These are phyloP conservation scores for chimpanzee (Pan troglodytes) DNA, from an alignment of 2,113 vertebrate species.

Conservation along the genomic window NHGRI_mPanTro3-v2.1_pri NC_072401.2:125430501-125431000, in stretches of 20 bases:
- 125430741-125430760: neutral
- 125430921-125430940: too few species aligned
- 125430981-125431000: too few species aligned
- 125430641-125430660: neutral
- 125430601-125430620: neutral
- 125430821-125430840: neutral
- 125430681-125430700: neutral
- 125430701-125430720: neutral
- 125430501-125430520: neutral
- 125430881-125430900: too few species aligned
- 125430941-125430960: too few species aligned
- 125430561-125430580: neutral
- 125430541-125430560: conserved; percentile 7
- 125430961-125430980: too few species aligned
- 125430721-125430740: neutral
- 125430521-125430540: neutral
- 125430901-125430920: too few species aligned
- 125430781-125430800: neutral
- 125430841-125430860: too few species aligned
- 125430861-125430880: too few species aligned
- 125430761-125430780: neutral
- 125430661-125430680: neutral
- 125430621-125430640: neutral
- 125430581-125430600: neutral
- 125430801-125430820: neutral